A percentile compares a stretch with the other conserved stretches of the same genome.
phyloP scores from a whole-genome alignment of 2,113 vertebrate genomes.

The Neodon shergylaensis region DNA sequence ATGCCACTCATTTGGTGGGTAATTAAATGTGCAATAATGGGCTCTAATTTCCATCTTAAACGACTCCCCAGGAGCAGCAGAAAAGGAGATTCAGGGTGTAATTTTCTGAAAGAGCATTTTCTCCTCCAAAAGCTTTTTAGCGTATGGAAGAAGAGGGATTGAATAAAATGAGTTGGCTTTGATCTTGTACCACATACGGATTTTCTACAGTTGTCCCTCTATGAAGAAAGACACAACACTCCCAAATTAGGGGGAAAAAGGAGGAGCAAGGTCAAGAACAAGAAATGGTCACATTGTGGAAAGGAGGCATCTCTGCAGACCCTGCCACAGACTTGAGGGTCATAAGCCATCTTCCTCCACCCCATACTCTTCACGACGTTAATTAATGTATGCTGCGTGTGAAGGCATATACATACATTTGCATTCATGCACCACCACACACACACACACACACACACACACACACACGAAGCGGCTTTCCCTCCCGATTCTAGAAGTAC shows the following conservation, averaged over 20 bases:
- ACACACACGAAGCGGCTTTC: rapidly evolving
- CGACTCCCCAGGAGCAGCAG: slow-evolving; percentile 64
- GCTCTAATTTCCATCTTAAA: slow-evolving; percentile 81
- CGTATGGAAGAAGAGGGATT: neutral
- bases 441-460: neutral
- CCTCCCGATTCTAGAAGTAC: neutral
- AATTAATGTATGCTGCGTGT: neutral
- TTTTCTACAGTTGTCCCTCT: neutral
- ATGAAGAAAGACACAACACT: neutral
- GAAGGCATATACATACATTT: rapidly evolving
- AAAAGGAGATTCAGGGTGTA: slow-evolving; percentile 62
- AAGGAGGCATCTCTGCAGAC: neutral
- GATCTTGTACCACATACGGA: neutral
- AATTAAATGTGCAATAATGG: slow-evolving; percentile 78
- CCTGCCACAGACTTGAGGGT: neutral
- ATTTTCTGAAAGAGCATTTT: slow-evolving; percentile 61
- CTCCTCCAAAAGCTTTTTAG: slow-evolving; percentile 28
- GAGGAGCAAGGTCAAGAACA: neutral
- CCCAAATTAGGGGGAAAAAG: no score
- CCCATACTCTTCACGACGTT: neutral
- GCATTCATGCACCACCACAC: neutral
- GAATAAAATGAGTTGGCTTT: slow-evolving; percentile 41
- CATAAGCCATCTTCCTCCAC: neutral
- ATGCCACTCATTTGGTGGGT: slow-evolving; percentile 72
- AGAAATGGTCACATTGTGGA: neutral